phyloP scores from a whole-genome alignment of 2,888 invertebrate species.

The Anodontia alba region DNA sequence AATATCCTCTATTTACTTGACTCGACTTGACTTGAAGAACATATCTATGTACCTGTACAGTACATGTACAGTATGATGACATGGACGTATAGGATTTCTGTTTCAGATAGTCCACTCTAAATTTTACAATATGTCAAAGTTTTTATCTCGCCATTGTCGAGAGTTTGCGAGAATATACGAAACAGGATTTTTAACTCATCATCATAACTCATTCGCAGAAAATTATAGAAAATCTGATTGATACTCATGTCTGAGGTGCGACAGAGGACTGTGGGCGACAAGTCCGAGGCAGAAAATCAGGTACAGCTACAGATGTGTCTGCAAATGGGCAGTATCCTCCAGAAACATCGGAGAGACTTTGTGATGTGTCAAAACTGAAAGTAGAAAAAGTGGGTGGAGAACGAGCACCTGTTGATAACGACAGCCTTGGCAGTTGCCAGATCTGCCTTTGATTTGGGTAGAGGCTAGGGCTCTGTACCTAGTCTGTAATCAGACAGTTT shows the following conservation, averaged over 20 bases:
- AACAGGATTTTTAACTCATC: constrained; percentile 38
- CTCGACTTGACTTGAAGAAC: too few relatives aligned
- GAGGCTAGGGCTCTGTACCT: too few relatives aligned
- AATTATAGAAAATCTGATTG: constrained; percentile 1
- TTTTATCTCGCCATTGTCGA: constrained; percentile 31
- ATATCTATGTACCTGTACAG: too few relatives aligned
- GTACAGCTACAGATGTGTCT: too few relatives aligned
- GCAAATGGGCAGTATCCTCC: too few relatives aligned
- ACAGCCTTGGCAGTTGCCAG: too few relatives aligned
- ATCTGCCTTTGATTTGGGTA: too few relatives aligned
- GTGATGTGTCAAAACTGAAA: constrained; percentile 13
- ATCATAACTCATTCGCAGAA: constrained; percentile 51
- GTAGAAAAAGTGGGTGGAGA: constrained; percentile 11
- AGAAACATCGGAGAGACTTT: too few relatives aligned
- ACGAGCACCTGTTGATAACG: constrained; percentile 2
- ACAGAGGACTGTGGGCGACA: constrained; percentile 48
- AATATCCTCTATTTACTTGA: too few relatives aligned
- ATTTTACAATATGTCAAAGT: not conserved
- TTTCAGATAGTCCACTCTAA: not conserved
- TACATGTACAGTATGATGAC: too few relatives aligned
- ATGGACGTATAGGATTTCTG: too few relatives aligned
- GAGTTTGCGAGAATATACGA: constrained; percentile 35
- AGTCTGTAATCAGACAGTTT: too few relatives aligned
- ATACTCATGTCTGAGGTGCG: constrained; percentile 39
- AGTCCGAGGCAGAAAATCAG: constrained; percentile 39